Percentiles rank a stretch among this genome's conserved stretches.
Conservation (phyloP, 2,797 vertebrate species). For the Jordanella pulchra region DNA sequence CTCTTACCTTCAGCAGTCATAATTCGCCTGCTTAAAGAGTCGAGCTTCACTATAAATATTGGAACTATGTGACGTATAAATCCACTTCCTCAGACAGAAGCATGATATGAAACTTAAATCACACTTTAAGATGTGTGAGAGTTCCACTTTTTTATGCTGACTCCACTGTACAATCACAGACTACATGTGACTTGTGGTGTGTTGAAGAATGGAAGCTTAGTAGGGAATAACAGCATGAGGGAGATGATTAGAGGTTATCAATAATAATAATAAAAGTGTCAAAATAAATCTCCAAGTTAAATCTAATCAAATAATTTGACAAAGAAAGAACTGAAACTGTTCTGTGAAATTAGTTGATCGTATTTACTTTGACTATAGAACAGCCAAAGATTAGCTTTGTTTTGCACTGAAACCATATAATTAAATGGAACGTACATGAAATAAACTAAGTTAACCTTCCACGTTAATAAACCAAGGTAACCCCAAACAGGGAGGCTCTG, state of each 20-base stretch:
- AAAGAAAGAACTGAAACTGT: slow-evolving; percentile 16
- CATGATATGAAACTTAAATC: slow-evolving; percentile 67
- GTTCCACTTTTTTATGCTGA: slow-evolving; percentile 80
- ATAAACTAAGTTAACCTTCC: slow-evolving; percentile 4
- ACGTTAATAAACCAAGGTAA: slow-evolving; percentile 10
- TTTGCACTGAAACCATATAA: not conserved
- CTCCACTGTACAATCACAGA: slow-evolving; percentile 48
- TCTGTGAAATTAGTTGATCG: not conserved
- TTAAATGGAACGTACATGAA: not conserved
- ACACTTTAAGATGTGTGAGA: slow-evolving; percentile 32
- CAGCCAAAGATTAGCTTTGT: too few relatives aligned
- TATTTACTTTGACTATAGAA: not conserved
- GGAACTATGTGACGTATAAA: slow-evolving; percentile 47
- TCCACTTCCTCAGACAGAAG: slow-evolving; percentile 61
- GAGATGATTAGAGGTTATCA: not conserved
- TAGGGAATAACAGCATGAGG: too few relatives aligned
- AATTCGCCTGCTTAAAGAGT: slow-evolving; percentile 25
- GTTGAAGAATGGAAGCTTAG: slow-evolving; percentile 7
- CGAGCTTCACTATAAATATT: slow-evolving; percentile 48
- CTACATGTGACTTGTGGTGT: slow-evolving; percentile 66
- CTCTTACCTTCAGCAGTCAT: slow-evolving; percentile 63
- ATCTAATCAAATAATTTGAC: slow-evolving; percentile 3
- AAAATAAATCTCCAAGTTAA: slow-evolving; percentile 10
- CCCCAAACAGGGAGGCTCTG: not conserved
- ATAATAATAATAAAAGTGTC: slow-evolving; percentile 14